A percentile compares a stretch with the other conserved stretches of the same genome.
phyloP scores from a whole-genome alignment of 2,888 invertebrate species.

The Acanthosepion pharaonis region DNA sequence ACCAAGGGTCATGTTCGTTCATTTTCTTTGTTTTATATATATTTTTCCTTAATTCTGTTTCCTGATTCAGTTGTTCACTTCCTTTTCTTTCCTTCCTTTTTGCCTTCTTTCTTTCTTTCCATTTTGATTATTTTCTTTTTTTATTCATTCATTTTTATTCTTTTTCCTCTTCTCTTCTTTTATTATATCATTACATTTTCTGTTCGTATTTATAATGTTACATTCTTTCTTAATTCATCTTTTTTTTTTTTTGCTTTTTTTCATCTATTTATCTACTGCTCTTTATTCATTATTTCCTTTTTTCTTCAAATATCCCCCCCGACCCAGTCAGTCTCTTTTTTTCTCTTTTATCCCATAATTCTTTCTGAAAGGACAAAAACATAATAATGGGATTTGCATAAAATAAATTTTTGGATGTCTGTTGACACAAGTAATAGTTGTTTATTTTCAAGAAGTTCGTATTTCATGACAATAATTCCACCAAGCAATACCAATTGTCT shows the following conservation, averaged over 20 bases:
- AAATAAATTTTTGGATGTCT: neutral
- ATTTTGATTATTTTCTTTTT: too few relatives aligned
- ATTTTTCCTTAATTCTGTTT: neutral
- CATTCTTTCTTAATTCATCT: too few relatives aligned
- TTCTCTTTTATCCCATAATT: neutral
- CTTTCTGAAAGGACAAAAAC: neutral
- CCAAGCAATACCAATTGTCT: neutral
- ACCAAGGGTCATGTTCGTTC: constrained; percentile 4
- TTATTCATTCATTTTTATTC: too few relatives aligned
- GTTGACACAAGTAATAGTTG: constrained; percentile 21
- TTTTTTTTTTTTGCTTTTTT: too few relatives aligned
- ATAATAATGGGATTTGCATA: neutral
- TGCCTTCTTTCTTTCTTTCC: too few relatives aligned
- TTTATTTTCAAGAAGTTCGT: neutral
- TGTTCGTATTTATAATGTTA: too few relatives aligned
- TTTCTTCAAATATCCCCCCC: too few relatives aligned
- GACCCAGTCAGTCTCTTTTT: neutral
- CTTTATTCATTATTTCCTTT: too few relatives aligned
- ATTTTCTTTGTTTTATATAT: neutral
- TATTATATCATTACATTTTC: too few relatives aligned
- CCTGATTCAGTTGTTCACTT: neutral
- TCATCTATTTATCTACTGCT: too few relatives aligned
- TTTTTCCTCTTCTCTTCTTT: too few relatives aligned
- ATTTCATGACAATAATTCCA: neutral
- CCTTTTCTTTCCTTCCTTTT: too few relatives aligned